Percentiles rank a stretch among this genome's conserved stretches.
phyloP scores from a whole-genome alignment of 1,140 invertebrate genomes.

The Neuroterus valhalla region DNA sequence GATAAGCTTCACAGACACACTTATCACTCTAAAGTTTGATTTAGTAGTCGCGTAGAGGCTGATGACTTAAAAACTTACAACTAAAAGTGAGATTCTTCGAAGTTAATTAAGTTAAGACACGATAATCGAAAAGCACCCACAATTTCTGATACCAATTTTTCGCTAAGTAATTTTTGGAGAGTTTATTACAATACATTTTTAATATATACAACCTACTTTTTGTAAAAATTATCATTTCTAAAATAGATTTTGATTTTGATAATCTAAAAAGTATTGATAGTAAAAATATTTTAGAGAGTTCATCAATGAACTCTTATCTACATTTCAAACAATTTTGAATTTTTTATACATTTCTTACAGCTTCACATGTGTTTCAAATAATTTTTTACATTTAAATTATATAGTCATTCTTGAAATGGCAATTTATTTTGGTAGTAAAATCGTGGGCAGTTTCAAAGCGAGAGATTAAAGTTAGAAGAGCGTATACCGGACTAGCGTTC shows the following conservation, averaged over 20 bases:
- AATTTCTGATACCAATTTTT: slow-evolving; percentile 40
- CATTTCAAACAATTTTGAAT: slow-evolving; percentile 6
- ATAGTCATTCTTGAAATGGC: background rate
- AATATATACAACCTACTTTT: background rate
- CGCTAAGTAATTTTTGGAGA: slow-evolving; percentile 20
- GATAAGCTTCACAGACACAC: slow-evolving; percentile 46
- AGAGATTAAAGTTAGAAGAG: slow-evolving; percentile 58
- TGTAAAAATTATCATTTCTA: slow-evolving; percentile 37
- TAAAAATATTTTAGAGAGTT: background rate
- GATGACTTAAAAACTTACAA: slow-evolving; percentile 53
- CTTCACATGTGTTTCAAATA: background rate
- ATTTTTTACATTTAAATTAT: no score
- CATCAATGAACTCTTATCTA: no score
- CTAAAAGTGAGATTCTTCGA: slow-evolving; percentile 53
- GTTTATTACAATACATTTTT: slow-evolving; percentile 40
- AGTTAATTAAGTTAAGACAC: slow-evolving; percentile 53
- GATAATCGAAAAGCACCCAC: slow-evolving; percentile 38
- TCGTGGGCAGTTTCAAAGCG: slow-evolving; percentile 35
- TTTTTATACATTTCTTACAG: slow-evolving; percentile 1
- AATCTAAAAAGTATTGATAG: background rate
- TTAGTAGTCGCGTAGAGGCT: slow-evolving; percentile 50
- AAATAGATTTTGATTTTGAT: background rate
- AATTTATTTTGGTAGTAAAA: slow-evolving; percentile 27
- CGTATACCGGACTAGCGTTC: slow-evolving; percentile 66
- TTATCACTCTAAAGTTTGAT: slow-evolving; percentile 65